Evolutionary conservation across 1,140 invertebrate species (phyloP).

Genomic region (Camponotus vicinus): DNA sequence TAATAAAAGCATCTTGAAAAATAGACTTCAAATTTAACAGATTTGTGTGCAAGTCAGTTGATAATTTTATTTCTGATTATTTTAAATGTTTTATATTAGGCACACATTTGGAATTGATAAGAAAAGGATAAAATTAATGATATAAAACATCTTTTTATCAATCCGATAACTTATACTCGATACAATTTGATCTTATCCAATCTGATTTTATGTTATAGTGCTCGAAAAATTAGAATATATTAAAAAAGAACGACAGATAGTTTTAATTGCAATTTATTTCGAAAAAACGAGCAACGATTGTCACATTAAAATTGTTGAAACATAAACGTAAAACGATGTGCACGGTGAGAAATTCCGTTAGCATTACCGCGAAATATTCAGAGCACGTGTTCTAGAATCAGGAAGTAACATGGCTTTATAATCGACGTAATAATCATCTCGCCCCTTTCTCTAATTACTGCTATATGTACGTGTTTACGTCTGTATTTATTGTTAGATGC

Average conservation of each 20-base stretch:
- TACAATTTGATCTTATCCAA: not conserved
- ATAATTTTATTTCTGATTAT: not conserved
- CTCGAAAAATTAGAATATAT: not conserved
- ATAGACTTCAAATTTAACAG: not conserved
- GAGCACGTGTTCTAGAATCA: not conserved
- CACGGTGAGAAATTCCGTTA: conserved; percentile 2
- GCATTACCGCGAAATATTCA: conserved; percentile 12
- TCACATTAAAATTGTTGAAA: not conserved
- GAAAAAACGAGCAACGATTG: not conserved
- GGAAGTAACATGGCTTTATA: conserved; percentile 9
- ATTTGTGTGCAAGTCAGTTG: not conserved
- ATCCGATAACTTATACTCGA: not conserved
- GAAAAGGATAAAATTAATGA: not conserved
- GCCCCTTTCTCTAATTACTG: conserved; percentile 59
- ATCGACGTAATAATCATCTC: conserved; percentile 61
- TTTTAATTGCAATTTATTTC: not conserved
- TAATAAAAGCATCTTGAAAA: not conserved
- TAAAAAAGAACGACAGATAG: not conserved
- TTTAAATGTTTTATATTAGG: not conserved
- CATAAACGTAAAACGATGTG: not conserved
- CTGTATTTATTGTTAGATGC: conserved; percentile 17
- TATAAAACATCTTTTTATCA: not conserved
- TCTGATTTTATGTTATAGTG: not conserved
- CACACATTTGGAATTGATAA: not conserved
- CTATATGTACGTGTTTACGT: conserved; percentile 55